These are phyloP conservation scores for Hymenochirus boettgeri DNA, from an alignment of 2,113 vertebrate genomes.

Conservation along the genomic window DNA sequence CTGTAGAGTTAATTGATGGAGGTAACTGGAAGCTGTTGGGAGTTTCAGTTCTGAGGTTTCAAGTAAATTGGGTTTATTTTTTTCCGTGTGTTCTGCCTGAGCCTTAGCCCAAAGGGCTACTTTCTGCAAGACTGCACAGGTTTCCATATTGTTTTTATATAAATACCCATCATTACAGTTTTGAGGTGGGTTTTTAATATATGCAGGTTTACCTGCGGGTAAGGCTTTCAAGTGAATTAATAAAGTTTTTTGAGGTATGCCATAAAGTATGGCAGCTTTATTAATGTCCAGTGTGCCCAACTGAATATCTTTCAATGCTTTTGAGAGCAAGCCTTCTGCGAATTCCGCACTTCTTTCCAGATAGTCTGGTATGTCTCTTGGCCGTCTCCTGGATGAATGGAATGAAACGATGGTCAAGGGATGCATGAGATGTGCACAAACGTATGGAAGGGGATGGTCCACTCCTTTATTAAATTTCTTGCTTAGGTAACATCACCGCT, in stretches of 20 bases:
- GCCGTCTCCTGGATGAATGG: conserved; percentile 98
- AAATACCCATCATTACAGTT: conserved; percentile 79
- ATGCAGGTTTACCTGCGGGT: conserved; percentile 78
- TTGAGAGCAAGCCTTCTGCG: conserved; percentile 97
- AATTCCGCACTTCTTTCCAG: conserved; percentile 98
- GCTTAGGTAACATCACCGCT: conserved; percentile 99
- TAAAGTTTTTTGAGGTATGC: conserved; percentile 95
- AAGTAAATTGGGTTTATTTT: conserved; percentile 73
- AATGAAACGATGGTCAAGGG: conserved; percentile 97
- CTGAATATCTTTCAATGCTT: conserved; percentile 98
- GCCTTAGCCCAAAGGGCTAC: conserved; percentile 89
- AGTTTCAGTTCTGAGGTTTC: conserved; percentile 86
- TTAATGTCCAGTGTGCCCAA: conserved; percentile 95
- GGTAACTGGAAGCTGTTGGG: conserved; percentile 83
- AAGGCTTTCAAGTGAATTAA: conserved; percentile 87
- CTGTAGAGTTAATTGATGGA: conserved; percentile 91
- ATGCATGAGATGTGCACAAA: conserved; percentile 91
- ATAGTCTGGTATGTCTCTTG: conserved; percentile 91
- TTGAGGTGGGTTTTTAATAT: conserved; percentile 74
- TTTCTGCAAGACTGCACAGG: conserved; percentile 88
- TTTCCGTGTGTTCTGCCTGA: conserved; percentile 82
- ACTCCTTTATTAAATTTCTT: conserved; percentile 99
- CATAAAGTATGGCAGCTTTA: conserved; percentile 98
- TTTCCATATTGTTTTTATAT: conserved; percentile 82
- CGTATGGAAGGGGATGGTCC: conserved; percentile 93